phyloP scores from a whole-genome alignment of 2,113 vertebrate genomes.

The Sinocyclocheilus maitianheensis region DNA sequence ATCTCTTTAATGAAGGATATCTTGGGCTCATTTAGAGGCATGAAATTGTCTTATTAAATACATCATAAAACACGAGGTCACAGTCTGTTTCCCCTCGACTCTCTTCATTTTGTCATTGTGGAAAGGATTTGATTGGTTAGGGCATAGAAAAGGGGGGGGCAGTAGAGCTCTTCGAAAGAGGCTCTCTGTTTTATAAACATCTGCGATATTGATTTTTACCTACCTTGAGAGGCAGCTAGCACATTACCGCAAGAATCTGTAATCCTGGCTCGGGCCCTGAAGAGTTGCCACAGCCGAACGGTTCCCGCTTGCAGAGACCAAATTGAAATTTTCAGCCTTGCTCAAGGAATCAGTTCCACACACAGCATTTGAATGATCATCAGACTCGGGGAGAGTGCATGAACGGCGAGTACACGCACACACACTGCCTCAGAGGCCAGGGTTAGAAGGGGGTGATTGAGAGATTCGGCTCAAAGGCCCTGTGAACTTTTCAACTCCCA shows the following conservation, averaged over 20 bases:
- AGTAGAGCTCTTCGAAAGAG: neutral
- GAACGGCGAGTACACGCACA: neutral
- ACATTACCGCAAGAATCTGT: constrained; percentile 36
- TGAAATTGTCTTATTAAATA: constrained; percentile 75
- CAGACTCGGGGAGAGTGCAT: constrained; percentile 35
- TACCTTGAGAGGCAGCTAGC: constrained; percentile 36
- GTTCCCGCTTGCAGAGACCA: constrained; percentile 21
- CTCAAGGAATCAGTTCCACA: constrained; percentile 42
- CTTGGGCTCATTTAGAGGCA: constrained; percentile 66
- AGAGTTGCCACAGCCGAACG: constrained; percentile 38
- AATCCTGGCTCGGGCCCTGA: constrained; percentile 22
- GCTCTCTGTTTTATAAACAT: constrained; percentile 41
- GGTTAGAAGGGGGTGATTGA: constrained; percentile 39
- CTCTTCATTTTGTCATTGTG: constrained; percentile 28
- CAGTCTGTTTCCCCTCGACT: constrained; percentile 22
- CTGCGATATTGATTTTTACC: constrained; percentile 40
- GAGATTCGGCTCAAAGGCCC: constrained; percentile 50
- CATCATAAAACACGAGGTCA: constrained; percentile 64
- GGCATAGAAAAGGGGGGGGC: neutral
- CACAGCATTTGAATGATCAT: constrained; percentile 38
- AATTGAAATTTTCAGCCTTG: constrained; percentile 46
- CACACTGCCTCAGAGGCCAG: constrained; percentile 5
- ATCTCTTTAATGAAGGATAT: constrained; percentile 70
- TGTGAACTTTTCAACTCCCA: constrained; percentile 67
- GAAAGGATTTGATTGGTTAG: constrained; percentile 7